phyloP scores from a whole-genome alignment of 2,888 invertebrate genomes.

The Tetanocera ferruginea region DNA sequence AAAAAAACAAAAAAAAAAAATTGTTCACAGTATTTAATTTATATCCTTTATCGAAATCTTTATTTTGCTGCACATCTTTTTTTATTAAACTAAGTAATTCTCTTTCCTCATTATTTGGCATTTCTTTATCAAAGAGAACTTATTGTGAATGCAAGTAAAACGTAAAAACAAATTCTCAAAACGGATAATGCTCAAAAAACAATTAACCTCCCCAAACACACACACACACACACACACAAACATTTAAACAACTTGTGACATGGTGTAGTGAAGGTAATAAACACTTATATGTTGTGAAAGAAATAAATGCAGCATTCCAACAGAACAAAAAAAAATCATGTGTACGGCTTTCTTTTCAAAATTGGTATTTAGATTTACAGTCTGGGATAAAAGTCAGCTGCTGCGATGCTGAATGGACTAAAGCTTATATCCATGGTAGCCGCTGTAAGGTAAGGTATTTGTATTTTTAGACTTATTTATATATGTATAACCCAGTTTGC shows the following conservation, averaged over 20 bases:
- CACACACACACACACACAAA: conserved; percentile 2
- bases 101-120: conserved; percentile 27
- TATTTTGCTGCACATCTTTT: conserved; percentile 50
- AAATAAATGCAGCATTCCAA: conserved; percentile 56
- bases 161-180: conserved; percentile 18
- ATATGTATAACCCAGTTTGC: no score
- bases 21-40: conserved; percentile 1
- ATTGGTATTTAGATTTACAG: no score
- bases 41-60: conserved; percentile 2
- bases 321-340: conserved; percentile 33
- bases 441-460: no score
- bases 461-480: no score
- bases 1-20: not conserved
- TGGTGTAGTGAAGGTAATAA: conserved; percentile 8
- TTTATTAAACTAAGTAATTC: conserved; percentile 28
- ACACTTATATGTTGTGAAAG: conserved; percentile 39
- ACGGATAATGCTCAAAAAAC: conserved; percentile 46
- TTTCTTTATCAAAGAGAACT: conserved; percentile 23
- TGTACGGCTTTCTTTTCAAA: not conserved
- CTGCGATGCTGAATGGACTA: no score
- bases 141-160: conserved; percentile 29
- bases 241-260: conserved; percentile 18
- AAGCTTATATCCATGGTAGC: no score
- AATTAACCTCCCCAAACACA: not conserved
- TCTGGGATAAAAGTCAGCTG: no score